Conservation (phyloP, 2,888 invertebrate genomes). For the Quadriops clusia region DNA sequence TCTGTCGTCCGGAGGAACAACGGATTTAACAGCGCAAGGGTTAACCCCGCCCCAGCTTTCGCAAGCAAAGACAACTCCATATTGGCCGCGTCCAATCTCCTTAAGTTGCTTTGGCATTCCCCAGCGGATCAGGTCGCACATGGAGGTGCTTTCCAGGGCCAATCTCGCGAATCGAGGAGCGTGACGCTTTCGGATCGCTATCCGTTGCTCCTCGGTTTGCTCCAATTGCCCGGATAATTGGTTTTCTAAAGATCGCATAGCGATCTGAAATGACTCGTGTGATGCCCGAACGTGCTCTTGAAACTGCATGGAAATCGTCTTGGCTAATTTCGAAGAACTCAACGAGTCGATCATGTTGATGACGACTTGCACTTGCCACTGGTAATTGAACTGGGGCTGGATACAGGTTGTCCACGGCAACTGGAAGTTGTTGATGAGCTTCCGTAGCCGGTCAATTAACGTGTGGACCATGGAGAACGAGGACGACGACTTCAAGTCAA, state of each 20-base stretch:
- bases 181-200: slow-evolving; percentile 62
- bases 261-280: slow-evolving; percentile 65
- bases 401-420: slow-evolving; percentile 45
- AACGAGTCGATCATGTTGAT: slow-evolving; percentile 58
- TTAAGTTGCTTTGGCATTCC: slow-evolving; percentile 55
- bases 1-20: slow-evolving; percentile 76
- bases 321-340: slow-evolving; percentile 56
- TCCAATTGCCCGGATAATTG: slow-evolving; percentile 62
- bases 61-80: slow-evolving; percentile 77
- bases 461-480: slow-evolving; percentile 52
- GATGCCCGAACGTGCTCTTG: slow-evolving; percentile 62
- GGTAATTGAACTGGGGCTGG: slow-evolving; percentile 33
- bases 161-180: slow-evolving; percentile 72
- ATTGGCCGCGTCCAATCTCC: slow-evolving; percentile 72
- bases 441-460: slow-evolving; percentile 54
- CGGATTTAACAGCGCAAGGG: slow-evolving; percentile 79
- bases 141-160: slow-evolving; percentile 71
- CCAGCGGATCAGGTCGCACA: slow-evolving; percentile 64
- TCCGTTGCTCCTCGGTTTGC: slow-evolving; percentile 67
- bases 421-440: slow-evolving; percentile 47
- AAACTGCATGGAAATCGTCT: slow-evolving; percentile 59
- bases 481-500: slow-evolving; percentile 54
- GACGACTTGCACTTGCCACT: slow-evolving; percentile 62
- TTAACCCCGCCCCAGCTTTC: slow-evolving; percentile 60
- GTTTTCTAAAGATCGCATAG: slow-evolving; percentile 56